Percentiles rank a stretch among this genome's conserved stretches.
Evolutionary conservation across 2,113 vertebrate species (phyloP).

Genomic region (Madoqua kirkii): DNA sequence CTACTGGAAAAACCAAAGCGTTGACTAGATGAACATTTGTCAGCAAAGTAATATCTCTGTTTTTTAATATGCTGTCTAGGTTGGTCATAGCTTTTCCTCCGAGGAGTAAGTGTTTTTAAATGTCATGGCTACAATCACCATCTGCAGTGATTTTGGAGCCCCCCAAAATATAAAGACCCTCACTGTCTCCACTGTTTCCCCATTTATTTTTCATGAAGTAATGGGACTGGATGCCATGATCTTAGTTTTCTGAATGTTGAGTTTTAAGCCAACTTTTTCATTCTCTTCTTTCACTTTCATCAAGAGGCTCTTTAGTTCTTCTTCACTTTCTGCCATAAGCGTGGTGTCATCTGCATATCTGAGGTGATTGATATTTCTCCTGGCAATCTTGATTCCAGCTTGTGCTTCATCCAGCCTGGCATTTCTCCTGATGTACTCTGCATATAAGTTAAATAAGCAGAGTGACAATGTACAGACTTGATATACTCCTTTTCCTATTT

Average conservation of each 20-base stretch:
- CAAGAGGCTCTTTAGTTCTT: neutral
- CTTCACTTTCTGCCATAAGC: neutral
- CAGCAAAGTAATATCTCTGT: neutral
- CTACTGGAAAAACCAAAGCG: neutral
- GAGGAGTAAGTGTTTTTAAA: neutral
- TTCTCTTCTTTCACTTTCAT: neutral
- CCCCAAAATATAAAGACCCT: neutral
- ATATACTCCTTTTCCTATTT: neutral
- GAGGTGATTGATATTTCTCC: neutral
- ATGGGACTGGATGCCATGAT: neutral
- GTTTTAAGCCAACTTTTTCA: neutral
- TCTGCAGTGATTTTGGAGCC: neutral
- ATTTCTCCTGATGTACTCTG: neutral
- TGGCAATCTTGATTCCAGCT: neutral
- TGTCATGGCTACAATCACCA: neutral
- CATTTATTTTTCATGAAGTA: neutral
- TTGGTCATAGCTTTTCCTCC: neutral
- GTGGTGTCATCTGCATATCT: neutral
- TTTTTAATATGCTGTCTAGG: neutral
- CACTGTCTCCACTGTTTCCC: neutral
- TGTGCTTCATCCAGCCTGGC: neutral
- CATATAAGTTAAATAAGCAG: neutral
- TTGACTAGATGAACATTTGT: neutral
- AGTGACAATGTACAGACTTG: neutral
- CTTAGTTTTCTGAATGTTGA: neutral